Evolutionary conservation across 2,113 vertebrate species (phyloP).

Genomic region (Clarias batrachus): DNA sequence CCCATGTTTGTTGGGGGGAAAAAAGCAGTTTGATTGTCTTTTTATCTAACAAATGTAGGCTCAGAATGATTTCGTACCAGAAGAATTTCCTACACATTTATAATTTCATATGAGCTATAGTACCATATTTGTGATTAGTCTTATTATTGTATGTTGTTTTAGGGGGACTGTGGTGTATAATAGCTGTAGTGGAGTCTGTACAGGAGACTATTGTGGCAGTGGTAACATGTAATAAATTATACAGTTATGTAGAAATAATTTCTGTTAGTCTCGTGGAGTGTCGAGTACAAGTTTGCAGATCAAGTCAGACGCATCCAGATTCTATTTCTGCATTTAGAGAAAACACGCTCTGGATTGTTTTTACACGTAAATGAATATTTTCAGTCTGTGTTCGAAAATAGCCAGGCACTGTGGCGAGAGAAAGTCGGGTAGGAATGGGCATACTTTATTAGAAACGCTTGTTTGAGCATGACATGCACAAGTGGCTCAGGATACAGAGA

Average conservation of each 20-base stretch:
- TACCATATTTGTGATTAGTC: not conserved
- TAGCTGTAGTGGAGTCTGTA: not conserved
- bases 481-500: conserved; percentile 23
- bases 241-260: not conserved
- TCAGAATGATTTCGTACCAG: not conserved
- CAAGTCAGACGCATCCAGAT: conserved; percentile 14
- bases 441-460: conserved; percentile 19
- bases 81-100: not conserved
- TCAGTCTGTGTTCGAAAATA: conserved; percentile 41
- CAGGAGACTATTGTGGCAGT: not conserved
- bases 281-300: conserved; percentile 9
- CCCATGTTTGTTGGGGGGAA: not conserved
- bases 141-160: not conserved
- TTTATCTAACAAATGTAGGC: not conserved
- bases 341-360: conserved; percentile 19
- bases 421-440: not conserved
- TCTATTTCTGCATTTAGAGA: conserved; percentile 25
- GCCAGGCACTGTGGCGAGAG: conserved; percentile 10
- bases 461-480: conserved; percentile 13
- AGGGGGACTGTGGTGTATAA: not conserved
- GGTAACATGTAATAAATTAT: not conserved
- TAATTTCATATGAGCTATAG: not conserved
- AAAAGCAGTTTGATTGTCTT: not conserved
- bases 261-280: not conserved
- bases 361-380: conserved; percentile 27